Percentiles rank a stretch among this genome's conserved stretches.
These are phyloP conservation scores for Ichneumoninae sp. DNA, from an alignment of 2,888 invertebrate genomes.

Conservation along the genomic window DNA sequence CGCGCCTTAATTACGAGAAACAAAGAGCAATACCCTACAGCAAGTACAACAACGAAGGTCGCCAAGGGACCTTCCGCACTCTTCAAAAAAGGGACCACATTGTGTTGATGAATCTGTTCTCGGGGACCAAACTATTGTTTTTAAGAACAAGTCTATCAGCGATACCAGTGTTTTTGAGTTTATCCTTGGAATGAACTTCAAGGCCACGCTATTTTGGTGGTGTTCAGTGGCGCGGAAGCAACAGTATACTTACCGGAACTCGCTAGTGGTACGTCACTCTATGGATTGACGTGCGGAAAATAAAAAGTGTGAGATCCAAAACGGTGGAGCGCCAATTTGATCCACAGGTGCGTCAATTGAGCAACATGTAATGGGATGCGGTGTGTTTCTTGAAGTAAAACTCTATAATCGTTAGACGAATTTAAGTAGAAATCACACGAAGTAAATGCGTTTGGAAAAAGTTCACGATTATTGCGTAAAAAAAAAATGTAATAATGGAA, in stretches of 20 bases:
- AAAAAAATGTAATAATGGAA: neutral
- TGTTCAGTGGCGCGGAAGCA: neutral
- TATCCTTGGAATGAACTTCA: conserved; percentile 11
- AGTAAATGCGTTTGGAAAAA: neutral
- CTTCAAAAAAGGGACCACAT: conserved; percentile 57
- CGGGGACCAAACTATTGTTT: conserved; percentile 54
- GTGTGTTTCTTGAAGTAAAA: neutral
- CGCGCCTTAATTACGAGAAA: conserved; percentile 56
- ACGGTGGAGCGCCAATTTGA: neutral
- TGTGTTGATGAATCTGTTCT: conserved; percentile 32
- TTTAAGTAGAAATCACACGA: neutral
- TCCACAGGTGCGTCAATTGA: conserved; percentile 45
- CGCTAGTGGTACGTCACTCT: neutral
- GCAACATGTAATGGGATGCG: neutral
- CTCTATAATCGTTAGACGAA: neutral
- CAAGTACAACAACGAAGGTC: conserved; percentile 33
- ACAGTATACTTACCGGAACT: neutral
- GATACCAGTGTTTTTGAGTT: conserved; percentile 22
- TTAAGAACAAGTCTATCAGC: neutral
- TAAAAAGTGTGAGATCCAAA: conserved; percentile 7
- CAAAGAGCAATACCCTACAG: conserved; percentile 49
- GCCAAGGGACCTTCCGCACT: conserved; percentile 11
- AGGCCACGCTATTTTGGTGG: conserved; percentile 10
- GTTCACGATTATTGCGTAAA: neutral
- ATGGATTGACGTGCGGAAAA: neutral